Evolutionary conservation across 2,888 invertebrate species (phyloP).

Genomic region (Meta bourneti): DNA sequence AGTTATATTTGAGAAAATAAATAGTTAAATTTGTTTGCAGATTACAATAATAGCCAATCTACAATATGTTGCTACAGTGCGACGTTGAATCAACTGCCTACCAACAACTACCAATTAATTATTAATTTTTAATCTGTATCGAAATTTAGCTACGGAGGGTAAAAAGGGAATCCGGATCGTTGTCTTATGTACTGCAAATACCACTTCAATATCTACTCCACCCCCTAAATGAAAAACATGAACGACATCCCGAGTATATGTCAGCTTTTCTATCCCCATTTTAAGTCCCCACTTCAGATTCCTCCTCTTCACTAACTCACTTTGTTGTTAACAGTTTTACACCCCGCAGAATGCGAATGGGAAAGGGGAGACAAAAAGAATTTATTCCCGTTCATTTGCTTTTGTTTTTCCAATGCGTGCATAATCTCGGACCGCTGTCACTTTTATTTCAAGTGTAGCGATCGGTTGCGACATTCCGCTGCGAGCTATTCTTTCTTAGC

Average conservation of each 20-base stretch:
- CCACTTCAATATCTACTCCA: conserved; percentile 12
- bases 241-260: conserved; percentile 40
- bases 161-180: background rate
- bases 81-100: too few relatives aligned
- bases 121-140: too few relatives aligned
- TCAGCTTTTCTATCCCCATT: conserved; percentile 58
- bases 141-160: too few relatives aligned
- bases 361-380: conserved; percentile 61
- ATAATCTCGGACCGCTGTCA: conserved; percentile 28
- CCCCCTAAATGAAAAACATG: conserved; percentile 14
- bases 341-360: conserved; percentile 37
- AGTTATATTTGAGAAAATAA: too few relatives aligned
- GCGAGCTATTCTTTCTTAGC: too few relatives aligned
- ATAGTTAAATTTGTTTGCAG: too few relatives aligned
- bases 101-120: too few relatives aligned
- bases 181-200: background rate
- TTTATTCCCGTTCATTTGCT: conserved; percentile 47
- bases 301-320: conserved; percentile 29
- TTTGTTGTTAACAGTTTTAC: conserved; percentile 57
- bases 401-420: conserved; percentile 23
- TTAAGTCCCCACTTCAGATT: conserved; percentile 62
- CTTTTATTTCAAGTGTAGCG: conserved; percentile 8
- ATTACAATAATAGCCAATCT: too few relatives aligned
- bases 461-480: background rate
- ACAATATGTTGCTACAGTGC: too few relatives aligned